phyloP scores from a whole-genome alignment of 1,140 invertebrate species.

The Bombus consobrinus region DNA sequence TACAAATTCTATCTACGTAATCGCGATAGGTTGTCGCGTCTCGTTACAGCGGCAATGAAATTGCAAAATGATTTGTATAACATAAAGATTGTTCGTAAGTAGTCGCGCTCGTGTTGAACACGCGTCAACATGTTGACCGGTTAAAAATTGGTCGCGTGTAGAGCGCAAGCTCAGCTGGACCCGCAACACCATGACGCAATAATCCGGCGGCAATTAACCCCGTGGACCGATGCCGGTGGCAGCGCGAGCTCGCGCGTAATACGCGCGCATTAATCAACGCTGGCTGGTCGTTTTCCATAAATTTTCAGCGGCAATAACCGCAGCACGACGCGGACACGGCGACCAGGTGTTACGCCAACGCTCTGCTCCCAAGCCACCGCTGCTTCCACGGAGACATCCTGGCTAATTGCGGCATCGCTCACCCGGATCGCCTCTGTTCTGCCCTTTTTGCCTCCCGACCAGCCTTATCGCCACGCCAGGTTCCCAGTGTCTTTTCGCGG shows the following conservation, averaged over 20 bases:
- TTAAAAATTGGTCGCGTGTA: neutral
- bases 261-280: constrained; percentile 38
- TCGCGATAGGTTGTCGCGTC: too few species aligned
- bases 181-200: constrained; percentile 5
- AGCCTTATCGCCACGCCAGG: neutral
- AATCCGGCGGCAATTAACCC: constrained; percentile 25
- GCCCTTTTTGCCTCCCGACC: constrained; percentile 42
- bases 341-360: constrained; percentile 49
- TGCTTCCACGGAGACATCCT: constrained; percentile 49
- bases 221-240: constrained; percentile 2
- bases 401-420: constrained; percentile 73
- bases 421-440: constrained; percentile 37
- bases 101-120: neutral
- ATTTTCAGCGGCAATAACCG: constrained; percentile 40
- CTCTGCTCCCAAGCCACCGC: neutral
- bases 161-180: neutral
- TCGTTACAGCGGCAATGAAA: too few species aligned
- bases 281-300: constrained; percentile 34
- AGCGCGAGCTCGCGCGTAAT: constrained; percentile 28
- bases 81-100: too few species aligned
- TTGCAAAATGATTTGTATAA: too few species aligned
- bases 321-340: neutral
- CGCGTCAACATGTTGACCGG: neutral
- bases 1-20: too few species aligned
- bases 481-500: constrained; percentile 1